These are phyloP conservation scores for Peromyscus aztecus DNA, from an alignment of 2,797 vertebrate genomes.

Conservation along the genomic window DNA sequence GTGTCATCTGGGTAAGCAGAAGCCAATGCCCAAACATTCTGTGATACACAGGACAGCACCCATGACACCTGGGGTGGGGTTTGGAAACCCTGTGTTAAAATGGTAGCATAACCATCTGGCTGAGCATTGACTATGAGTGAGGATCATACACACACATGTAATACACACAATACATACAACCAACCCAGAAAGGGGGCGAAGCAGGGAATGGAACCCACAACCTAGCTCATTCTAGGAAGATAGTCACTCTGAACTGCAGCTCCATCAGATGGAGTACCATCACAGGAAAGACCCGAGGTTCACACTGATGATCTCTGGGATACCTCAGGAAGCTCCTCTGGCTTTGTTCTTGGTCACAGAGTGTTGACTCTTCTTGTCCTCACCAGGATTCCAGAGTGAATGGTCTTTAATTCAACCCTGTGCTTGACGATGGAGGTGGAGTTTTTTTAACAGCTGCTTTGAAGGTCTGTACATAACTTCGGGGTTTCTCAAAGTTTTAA, in stretches of 20 bases:
- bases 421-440: neutral
- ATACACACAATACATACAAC: neutral
- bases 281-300: neutral
- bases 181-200: neutral
- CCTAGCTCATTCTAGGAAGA: neutral
- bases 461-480: neutral
- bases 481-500: neutral
- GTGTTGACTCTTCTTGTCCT: neutral
- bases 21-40: neutral
- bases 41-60: neutral
- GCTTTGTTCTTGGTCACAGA: neutral
- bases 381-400: neutral
- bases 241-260: neutral
- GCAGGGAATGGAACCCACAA: too few relatives aligned
- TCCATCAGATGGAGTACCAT: neutral
- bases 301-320: neutral
- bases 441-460: neutral
- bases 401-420: neutral
- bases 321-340: fast-evolving
- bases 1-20: neutral
- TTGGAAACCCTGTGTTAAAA: fast-evolving
- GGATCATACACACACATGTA: fast-evolving
- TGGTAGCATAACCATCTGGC: fast-evolving
- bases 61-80: fast-evolving
- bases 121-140: fast-evolving